phyloP scores from a whole-genome alignment of 2,888 invertebrate species.

The Halictus quadricinctus region DNA sequence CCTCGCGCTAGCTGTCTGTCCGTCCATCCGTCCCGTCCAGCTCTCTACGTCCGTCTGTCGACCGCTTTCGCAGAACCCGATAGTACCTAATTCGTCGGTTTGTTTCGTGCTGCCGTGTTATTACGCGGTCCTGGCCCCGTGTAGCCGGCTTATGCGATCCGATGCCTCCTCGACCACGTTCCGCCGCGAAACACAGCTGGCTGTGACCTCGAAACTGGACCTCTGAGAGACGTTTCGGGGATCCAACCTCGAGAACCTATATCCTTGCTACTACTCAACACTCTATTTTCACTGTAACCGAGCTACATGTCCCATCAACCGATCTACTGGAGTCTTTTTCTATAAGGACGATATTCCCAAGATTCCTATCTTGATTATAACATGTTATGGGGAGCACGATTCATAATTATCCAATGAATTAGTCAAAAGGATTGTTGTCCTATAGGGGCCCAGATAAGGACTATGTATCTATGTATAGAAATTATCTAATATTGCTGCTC shows the following conservation, averaged over 20 bases:
- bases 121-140: constrained; percentile 71
- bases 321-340: background rate
- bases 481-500: background rate
- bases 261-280: background rate
- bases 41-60: constrained; percentile 73
- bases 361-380: background rate
- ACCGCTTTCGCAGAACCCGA: constrained; percentile 78
- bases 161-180: constrained; percentile 47
- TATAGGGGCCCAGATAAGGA: background rate
- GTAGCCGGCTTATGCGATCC: constrained; percentile 56
- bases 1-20: constrained; percentile 71
- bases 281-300: background rate
- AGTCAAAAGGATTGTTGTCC: background rate
- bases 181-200: constrained; percentile 50
- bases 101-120: constrained; percentile 79
- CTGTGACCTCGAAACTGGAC: constrained; percentile 57
- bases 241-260: background rate
- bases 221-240: constrained; percentile 42
- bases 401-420: background rate
- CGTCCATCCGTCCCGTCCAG: constrained; percentile 64
- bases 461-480: background rate
- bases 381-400: background rate
- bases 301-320: background rate
- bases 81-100: constrained; percentile 78
- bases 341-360: background rate